Conservation (phyloP, 2,888 invertebrate species). For the Drosophila formosana region DNA sequence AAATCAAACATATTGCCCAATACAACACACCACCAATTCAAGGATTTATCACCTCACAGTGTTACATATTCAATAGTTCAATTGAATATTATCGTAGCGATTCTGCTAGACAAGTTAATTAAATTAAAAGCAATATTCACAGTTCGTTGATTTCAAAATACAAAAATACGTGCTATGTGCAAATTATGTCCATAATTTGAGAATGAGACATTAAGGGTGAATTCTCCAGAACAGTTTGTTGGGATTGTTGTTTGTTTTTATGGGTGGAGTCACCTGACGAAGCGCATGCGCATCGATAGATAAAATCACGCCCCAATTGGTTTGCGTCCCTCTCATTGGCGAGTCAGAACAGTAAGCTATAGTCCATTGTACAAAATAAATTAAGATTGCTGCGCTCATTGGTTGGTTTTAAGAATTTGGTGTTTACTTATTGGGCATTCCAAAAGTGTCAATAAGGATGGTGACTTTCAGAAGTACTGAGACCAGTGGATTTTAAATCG, state of each 20-base stretch:
- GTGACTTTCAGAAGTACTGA: constrained; percentile 2
- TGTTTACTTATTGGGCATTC: constrained; percentile 21
- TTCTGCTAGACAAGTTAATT: constrained; percentile 64
- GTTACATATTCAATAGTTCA: constrained; percentile 18
- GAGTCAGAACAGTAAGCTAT: not conserved
- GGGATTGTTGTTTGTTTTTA: not conserved
- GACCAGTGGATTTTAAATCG: constrained; percentile 23
- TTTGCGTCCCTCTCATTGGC: constrained; percentile 27
- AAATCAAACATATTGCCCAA: too few species aligned
- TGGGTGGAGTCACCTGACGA: constrained; percentile 6
- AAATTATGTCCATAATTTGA: constrained; percentile 19
- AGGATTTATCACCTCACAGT: not conserved
- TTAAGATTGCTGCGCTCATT: constrained; percentile 14
- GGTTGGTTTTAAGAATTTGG: constrained; percentile 4
- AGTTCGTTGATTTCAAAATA: constrained; percentile 69
- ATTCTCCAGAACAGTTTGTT: not conserved
- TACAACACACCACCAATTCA: too few species aligned
- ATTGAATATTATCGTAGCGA: constrained; percentile 61
- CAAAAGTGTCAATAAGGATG: constrained; percentile 7
- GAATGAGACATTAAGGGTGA: constrained; percentile 7
- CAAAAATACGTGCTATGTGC: constrained; percentile 60
- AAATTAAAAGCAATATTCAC: constrained; percentile 75
- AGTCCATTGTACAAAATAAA: not conserved
- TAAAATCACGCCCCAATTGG: constrained; percentile 21
- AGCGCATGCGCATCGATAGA: constrained; percentile 36